Conservation (phyloP, 2,113 vertebrate species). For the Muntiacus muntjak region DNA sequence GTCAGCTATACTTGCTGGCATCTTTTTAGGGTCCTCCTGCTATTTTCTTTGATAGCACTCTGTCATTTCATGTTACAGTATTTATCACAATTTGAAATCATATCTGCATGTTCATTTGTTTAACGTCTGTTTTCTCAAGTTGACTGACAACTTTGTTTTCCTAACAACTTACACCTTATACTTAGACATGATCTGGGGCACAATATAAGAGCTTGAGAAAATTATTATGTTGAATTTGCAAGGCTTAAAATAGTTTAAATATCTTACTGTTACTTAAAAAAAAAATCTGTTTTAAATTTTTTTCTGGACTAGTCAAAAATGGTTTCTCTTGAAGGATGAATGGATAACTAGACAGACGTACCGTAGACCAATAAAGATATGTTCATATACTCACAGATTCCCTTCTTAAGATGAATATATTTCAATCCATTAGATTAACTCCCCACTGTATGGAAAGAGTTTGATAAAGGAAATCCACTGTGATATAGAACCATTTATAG, state of each 20-base stretch:
- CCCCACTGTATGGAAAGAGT: not conserved
- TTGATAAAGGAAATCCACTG: not conserved
- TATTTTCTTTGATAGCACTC: not conserved
- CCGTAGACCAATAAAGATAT: not conserved
- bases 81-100: constrained; percentile 9
- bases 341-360: not conserved
- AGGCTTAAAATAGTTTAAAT: not conserved
- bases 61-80: not conserved
- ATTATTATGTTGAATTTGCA: not conserved
- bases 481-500: not conserved
- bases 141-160: not conserved
- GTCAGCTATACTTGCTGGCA: constrained; percentile 33
- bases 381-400: not conserved
- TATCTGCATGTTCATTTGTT: not conserved
- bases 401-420: not conserved
- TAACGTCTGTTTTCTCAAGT: not conserved
- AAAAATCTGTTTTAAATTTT: not conserved
- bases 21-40: not conserved
- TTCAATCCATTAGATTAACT: not conserved
- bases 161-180: not conserved
- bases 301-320: not conserved
- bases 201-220: not conserved
- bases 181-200: not conserved
- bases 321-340: not conserved
- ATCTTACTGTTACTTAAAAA: not conserved